Conservation (phyloP, 2,113 vertebrate species). For the Tetrao urogallus region DNA sequence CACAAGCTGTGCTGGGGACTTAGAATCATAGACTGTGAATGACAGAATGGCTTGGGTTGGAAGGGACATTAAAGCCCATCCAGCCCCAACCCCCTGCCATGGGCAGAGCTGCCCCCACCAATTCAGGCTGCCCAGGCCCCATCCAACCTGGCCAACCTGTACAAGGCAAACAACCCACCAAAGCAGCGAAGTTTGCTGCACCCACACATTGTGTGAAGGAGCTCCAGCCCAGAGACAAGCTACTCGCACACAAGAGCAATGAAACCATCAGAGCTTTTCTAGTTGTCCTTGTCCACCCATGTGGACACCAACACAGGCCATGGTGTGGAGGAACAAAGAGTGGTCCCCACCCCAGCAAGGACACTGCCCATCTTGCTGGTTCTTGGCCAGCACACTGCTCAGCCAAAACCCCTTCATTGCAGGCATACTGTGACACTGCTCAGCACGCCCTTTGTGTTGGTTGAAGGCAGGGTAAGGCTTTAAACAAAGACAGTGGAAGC, state of each 20-base stretch:
- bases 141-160: not conserved
- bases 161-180: not conserved
- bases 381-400: not conserved
- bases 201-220: not conserved
- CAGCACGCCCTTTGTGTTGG: not conserved
- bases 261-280: not conserved
- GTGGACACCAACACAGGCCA: not conserved
- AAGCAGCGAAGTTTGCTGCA: not conserved
- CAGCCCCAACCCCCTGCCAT: not conserved
- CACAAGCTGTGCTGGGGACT: not conserved
- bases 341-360: not conserved
- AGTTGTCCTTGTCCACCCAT: not conserved
- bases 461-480: not conserved
- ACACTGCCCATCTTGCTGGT: not conserved
- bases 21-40: not conserved
- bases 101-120: too few species aligned
- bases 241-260: fast-evolving
- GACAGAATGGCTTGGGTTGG: not conserved
- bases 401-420: not conserved
- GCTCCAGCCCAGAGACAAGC: not conserved
- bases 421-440: not conserved
- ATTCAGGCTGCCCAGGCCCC: too few species aligned
- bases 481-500: not conserved
- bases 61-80: not conserved
- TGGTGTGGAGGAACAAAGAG: too few species aligned